Conservation (phyloP, 2,113 vertebrate species). For the Ivindomyrus marchei region DNA sequence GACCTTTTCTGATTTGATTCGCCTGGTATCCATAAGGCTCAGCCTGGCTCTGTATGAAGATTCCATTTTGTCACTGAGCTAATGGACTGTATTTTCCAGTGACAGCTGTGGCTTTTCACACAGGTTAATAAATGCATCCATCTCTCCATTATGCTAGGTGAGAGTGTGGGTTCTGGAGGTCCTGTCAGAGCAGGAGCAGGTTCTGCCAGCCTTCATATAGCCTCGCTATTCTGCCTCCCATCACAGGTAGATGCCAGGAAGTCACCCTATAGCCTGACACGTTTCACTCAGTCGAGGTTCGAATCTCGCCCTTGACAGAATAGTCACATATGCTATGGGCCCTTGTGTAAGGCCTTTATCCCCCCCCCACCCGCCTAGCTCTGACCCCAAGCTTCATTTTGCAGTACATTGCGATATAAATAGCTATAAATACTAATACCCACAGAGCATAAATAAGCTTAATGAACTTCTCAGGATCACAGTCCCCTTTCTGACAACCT, state of each 20-base stretch:
- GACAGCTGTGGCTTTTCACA: neutral
- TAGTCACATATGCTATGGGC: neutral
- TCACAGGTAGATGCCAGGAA: neutral
- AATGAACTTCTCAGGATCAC: neutral
- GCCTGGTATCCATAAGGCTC: neutral
- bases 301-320: neutral
- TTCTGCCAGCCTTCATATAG: neutral
- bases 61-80: neutral
- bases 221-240: neutral
- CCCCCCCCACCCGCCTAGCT: neutral
- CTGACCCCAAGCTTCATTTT: neutral
- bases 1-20: neutral
- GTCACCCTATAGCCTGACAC: neutral
- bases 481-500: neutral
- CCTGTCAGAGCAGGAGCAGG: neutral
- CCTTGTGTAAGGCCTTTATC: neutral
- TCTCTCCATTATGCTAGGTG: neutral
- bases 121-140: neutral
- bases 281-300: neutral
- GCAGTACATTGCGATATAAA: neutral
- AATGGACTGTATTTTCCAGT: neutral
- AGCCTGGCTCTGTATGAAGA: neutral
- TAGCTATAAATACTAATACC: neutral
- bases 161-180: slow-evolving; percentile 1
- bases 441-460: neutral